Evolutionary conservation across 2,888 invertebrate species (phyloP), one percentile per base, ranked within the genome.

Genomic region (Tuta absoluta): DNA sequence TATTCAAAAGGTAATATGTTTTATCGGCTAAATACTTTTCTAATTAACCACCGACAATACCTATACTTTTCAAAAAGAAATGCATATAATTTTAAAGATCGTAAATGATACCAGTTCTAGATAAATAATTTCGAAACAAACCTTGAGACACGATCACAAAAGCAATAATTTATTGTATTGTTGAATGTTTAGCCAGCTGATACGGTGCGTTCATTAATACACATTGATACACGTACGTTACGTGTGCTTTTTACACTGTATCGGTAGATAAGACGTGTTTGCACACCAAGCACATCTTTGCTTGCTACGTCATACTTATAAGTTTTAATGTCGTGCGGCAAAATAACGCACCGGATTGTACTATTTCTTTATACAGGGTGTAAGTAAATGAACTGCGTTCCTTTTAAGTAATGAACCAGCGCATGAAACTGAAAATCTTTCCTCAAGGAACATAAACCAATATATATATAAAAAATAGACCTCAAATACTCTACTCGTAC

Each of bases 141-240:
- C 63, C 63, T 65, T 63, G 51, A 23, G 38, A 51, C 59, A 48
- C 24, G 23, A 58, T 24, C 49, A 63, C 41, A 72, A 66, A 67
- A 71, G 77, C 75, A 76, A 74, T 78, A 83, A 71, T 71, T 82
- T 80, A 80, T 70, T 74, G 76, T 75, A 85, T 85, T 86, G 85
- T 84, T 82, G 69, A 69, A 77, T 82, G 74, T 89, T 87, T 89
- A 79, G 72, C 72, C 88, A 89, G 87, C 80, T 88, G 88, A 77
- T 79, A 66, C 66, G 37, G 14, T 21, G 37, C 23, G 28, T 17
- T 74, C 67, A 72, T 79, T 78, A 78, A 77, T 74, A 77, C 71
- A 78, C 74, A 77, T 77, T 81, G 72, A 77, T 75, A 75, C 75
- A 78, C 75, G 76, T 77, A 72, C 67, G 48, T 63, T 59, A 64